Base-by-base conservation (phyloP, 2,888 invertebrate genomes). In the Notodonta dromedarius region DNA sequence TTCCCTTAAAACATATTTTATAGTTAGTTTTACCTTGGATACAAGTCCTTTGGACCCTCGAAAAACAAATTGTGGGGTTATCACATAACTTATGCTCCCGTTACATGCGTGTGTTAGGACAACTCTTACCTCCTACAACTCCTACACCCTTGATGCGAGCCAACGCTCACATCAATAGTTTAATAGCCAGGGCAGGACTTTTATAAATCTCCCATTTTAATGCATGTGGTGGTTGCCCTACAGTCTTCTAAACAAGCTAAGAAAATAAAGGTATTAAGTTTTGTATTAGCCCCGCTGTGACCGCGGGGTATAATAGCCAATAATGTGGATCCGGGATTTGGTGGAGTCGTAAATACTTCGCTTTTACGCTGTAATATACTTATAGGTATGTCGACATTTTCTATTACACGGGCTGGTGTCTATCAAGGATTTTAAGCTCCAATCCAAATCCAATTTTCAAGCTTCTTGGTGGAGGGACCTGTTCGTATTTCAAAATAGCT, bases 211-310 rank as follows among this genome's bases (percentile, higher is more conserved):
- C 39, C 13, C 8, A 3, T 54, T 39, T 32, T 2, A 0, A 35
- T n/a, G 13, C 39, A 24, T 24, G 24, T 24, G 24, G 59, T 78
- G 64, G 78, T 69, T 66, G 75, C 74, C 70, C 68, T 65, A 79
- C 62, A 55, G 57, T 64, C 57, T 59, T 51, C 68, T 77, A 74
- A 78, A 76, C 72, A 62, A 67, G 70, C 78, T 76, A 79, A 77
- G 76, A 80, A 77, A 81, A 79, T 77, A 78, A 78, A 80, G 76
- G 83, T 75, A 82, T 84, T 77, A 82, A 80, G 75, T 82, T 84
- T 84, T 83, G 83, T 80, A 83, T 84, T 80, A 84, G 78, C 77
- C 74, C 44, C 57, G 35, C 71, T 57, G 63, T 63, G 60, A 59
- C 67, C 67, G 66, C 62, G 59, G 65, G 70, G 68, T 75, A 77